Percentiles rank a stretch among this genome's conserved stretches.
Evolutionary conservation across 2,797 vertebrate genomes (phyloP).

Genomic region (Tokudaia tokunoshimensis): DNA sequence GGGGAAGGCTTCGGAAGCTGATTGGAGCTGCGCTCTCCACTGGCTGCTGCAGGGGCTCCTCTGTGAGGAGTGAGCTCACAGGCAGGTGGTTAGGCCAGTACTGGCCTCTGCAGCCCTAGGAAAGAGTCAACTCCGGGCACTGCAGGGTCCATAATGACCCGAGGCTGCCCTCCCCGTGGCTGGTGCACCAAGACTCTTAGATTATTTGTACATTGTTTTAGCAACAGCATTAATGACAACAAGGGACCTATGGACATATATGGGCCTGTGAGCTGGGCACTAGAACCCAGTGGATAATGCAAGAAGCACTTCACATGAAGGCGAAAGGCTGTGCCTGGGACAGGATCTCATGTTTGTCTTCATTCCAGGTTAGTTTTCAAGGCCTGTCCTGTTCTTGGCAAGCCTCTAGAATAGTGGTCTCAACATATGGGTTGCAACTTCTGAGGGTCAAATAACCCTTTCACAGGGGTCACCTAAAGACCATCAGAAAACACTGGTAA

Average conservation of each 20-base stretch:
- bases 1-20: neutral
- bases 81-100: neutral
- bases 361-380: neutral
- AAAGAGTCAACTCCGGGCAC: neutral
- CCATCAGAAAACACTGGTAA: neutral
- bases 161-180: neutral
- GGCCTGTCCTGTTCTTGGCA: neutral
- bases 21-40: neutral
- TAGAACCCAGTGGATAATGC: neutral
- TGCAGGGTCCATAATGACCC: too few relatives aligned
- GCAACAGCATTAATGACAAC: neutral
- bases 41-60: neutral
- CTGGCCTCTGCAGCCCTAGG: neutral
- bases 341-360: accelerated
- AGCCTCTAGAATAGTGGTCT: too few relatives aligned
- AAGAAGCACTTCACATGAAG: neutral
- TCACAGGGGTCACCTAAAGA: neutral
- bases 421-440: neutral
- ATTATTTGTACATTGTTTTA: neutral
- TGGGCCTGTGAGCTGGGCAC: neutral
- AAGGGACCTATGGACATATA: accelerated
- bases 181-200: accelerated
- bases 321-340: accelerated
- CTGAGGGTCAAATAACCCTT: neutral
- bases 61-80: neutral